Evolutionary conservation across 2,113 vertebrate genomes (phyloP).

Genomic region (Polyodon spathula): DNA sequence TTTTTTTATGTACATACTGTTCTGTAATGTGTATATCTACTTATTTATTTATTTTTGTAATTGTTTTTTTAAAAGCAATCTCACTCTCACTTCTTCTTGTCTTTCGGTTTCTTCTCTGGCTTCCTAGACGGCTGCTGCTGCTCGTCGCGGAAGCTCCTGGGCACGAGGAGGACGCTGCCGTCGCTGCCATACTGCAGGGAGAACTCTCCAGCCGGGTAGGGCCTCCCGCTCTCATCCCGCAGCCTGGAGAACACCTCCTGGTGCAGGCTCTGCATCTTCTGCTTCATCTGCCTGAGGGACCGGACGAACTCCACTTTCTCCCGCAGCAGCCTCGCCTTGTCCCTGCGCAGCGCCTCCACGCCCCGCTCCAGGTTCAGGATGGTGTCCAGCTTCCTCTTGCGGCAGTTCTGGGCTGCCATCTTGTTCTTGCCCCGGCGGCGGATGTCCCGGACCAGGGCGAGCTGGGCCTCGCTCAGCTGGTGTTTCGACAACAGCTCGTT

Average conservation of each 20-base stretch:
- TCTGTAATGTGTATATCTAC: too few relatives aligned
- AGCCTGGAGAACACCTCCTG: conserved; percentile 89
- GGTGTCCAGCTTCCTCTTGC: conserved; percentile 94
- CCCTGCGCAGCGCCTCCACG: conserved; percentile 81
- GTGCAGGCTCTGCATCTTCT: conserved; percentile 91
- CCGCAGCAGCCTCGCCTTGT: conserved; percentile 82
- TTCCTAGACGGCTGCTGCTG: conserved; percentile 56
- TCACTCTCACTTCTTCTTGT: conserved; percentile 96
- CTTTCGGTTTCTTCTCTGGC: conserved; percentile 85
- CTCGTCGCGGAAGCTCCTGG: conserved; percentile 63
- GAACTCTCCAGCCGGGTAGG: conserved; percentile 83
- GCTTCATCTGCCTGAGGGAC: conserved; percentile 92
- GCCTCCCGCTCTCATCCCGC: conserved; percentile 83
- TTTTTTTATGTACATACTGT: too few relatives aligned
- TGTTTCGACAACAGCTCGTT: conserved; percentile 94
- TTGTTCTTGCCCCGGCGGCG: conserved; percentile 93
- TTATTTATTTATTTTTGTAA: too few relatives aligned
- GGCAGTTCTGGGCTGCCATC: conserved; percentile 97
- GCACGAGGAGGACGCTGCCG: conserved; percentile 80
- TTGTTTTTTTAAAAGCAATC: not conserved
- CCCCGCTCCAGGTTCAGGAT: conserved; percentile 93
- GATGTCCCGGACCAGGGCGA: conserved; percentile 94
- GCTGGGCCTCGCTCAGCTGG: conserved; percentile 87
- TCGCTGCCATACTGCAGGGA: conserved; percentile 81
- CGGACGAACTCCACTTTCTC: conserved; percentile 92